Percentiles rank a stretch among this genome's conserved stretches.
Evolutionary conservation across 1,140 invertebrate species (phyloP).

Genomic region (Platorchestia sp.): DNA sequence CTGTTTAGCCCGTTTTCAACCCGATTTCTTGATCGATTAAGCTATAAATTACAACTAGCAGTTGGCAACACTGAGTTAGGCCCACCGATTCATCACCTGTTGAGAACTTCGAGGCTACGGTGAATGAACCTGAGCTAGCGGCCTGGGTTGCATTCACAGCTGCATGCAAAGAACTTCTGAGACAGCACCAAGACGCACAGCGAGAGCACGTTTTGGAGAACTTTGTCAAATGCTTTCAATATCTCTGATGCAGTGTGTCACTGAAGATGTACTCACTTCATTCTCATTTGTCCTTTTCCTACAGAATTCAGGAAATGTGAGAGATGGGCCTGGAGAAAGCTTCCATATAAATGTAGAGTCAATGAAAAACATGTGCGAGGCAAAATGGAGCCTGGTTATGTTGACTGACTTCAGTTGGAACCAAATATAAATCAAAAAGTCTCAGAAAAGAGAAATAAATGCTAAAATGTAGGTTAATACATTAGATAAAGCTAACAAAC

Average conservation of each 20-base stretch:
- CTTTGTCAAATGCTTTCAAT: conserved; percentile 54
- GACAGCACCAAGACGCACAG: conserved; percentile 58
- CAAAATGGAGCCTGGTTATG: conserved; percentile 64
- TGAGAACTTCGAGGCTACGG: conserved; percentile 48
- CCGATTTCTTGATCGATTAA: too few species aligned
- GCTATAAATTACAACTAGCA: too few species aligned
- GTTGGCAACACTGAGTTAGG: too few species aligned
- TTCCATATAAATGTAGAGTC: conserved; percentile 67
- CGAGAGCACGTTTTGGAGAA: conserved; percentile 51
- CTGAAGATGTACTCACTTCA: conserved; percentile 59
- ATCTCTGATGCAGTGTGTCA: conserved; percentile 61
- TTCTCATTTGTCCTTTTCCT: conserved; percentile 62
- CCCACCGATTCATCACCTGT: too few species aligned
- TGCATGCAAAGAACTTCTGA: conserved; percentile 49
- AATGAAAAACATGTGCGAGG: conserved; percentile 67
- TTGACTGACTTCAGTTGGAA: conserved; percentile 67
- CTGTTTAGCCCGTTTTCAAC: too few species aligned
- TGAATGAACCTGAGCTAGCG: conserved; percentile 52
- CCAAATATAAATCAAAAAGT: conserved; percentile 56
- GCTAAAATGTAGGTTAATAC: conserved; percentile 34
- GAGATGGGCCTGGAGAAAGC: conserved; percentile 68
- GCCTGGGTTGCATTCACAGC: conserved; percentile 59
- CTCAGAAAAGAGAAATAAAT: conserved; percentile 48
- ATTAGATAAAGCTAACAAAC: conserved; percentile 9
- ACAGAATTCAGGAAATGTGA: conserved; percentile 63